A percentile compares a stretch with the other conserved stretches of the same genome.
Evolutionary conservation across 2,797 vertebrate genomes (phyloP).

Genomic region (Choloepus didactylus): DNA sequence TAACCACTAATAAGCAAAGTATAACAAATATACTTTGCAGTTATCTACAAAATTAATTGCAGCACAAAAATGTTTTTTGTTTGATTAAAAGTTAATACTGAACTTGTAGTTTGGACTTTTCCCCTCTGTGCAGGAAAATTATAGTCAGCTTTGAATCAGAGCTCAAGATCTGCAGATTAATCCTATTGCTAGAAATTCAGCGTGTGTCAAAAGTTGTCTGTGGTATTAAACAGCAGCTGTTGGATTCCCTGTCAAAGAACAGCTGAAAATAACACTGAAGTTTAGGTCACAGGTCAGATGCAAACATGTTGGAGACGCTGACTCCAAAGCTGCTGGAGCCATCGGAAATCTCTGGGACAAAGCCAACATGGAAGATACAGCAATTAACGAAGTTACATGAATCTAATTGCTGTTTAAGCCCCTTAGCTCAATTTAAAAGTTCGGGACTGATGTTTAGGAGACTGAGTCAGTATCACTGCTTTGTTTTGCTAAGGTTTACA

Average conservation of each 20-base stretch:
- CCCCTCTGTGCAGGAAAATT: slow-evolving; percentile 43
- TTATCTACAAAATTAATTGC: slow-evolving; percentile 17
- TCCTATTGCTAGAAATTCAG: slow-evolving; percentile 82
- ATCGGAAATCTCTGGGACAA: slow-evolving; percentile 10
- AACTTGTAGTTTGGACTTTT: slow-evolving; percentile 42
- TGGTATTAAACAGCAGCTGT: slow-evolving; percentile 89
- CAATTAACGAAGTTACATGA: slow-evolving; percentile 63
- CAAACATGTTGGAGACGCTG: slow-evolving; percentile 78
- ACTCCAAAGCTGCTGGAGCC: slow-evolving; percentile 46
- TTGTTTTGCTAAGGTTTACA: slow-evolving; percentile 39
- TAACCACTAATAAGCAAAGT: background rate
- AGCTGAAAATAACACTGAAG: slow-evolving; percentile 90
- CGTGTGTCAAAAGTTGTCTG: slow-evolving; percentile 81
- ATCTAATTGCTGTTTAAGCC: slow-evolving; percentile 66
- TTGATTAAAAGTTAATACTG: slow-evolving; percentile 30
- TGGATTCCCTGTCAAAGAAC: slow-evolving; percentile 86
- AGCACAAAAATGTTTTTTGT: background rate
- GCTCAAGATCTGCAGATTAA: slow-evolving; percentile 66
- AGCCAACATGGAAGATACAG: background rate
- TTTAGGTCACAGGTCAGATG: slow-evolving; percentile 82
- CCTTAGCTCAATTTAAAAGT: slow-evolving; percentile 37
- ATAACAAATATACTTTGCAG: background rate
- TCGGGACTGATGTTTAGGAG: slow-evolving; percentile 37
- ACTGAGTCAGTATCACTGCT: background rate
- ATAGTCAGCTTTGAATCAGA: slow-evolving; percentile 65